phyloP scores from a whole-genome alignment of 2,888 invertebrate genomes.

The Coelopa pilipes region DNA sequence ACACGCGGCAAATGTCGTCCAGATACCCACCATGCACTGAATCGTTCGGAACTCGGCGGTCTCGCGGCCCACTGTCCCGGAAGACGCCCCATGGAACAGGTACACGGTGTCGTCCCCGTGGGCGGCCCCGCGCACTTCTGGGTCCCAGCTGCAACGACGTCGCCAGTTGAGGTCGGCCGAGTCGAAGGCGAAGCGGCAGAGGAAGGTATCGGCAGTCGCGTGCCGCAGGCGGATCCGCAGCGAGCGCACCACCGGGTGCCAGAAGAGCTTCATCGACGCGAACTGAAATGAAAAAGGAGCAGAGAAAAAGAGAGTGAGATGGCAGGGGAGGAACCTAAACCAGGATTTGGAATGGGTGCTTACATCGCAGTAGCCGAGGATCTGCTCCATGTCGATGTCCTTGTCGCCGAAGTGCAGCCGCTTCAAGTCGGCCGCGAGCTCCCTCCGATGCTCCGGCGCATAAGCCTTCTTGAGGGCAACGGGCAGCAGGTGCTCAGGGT shows the following conservation, averaged over 20 bases:
- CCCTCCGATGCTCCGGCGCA: slow-evolving; percentile 45
- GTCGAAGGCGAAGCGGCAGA: slow-evolving; percentile 65
- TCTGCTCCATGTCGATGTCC: slow-evolving; percentile 57
- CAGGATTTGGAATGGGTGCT: slow-evolving; percentile 19
- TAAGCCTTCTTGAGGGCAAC: slow-evolving; percentile 51
- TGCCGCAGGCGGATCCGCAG: slow-evolving; percentile 50
- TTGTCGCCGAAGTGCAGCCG: slow-evolving; percentile 53
- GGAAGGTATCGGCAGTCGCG: slow-evolving; percentile 55
- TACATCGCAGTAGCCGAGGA: slow-evolving; percentile 61
- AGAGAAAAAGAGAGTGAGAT: no score
- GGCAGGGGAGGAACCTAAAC: background rate
- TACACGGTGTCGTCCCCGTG: slow-evolving; percentile 65
- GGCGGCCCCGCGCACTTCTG: slow-evolving; percentile 56
- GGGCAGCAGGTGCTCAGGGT: slow-evolving; percentile 58
- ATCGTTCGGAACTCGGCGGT: slow-evolving; percentile 61
- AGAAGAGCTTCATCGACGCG: slow-evolving; percentile 61
- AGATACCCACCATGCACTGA: slow-evolving; percentile 60
- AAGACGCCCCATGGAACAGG: slow-evolving; percentile 59
- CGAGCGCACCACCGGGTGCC: slow-evolving; percentile 60
- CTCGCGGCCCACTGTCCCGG: slow-evolving; percentile 54
- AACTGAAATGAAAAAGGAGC: no score
- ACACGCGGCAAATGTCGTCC: slow-evolving; percentile 58
- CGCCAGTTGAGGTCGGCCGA: slow-evolving; percentile 63
- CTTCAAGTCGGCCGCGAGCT: slow-evolving; percentile 48
- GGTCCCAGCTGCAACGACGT: slow-evolving; percentile 59